These are phyloP conservation scores for Acronicta psi DNA, from an alignment of 2,888 invertebrate species.

Conservation along the genomic window DNA sequence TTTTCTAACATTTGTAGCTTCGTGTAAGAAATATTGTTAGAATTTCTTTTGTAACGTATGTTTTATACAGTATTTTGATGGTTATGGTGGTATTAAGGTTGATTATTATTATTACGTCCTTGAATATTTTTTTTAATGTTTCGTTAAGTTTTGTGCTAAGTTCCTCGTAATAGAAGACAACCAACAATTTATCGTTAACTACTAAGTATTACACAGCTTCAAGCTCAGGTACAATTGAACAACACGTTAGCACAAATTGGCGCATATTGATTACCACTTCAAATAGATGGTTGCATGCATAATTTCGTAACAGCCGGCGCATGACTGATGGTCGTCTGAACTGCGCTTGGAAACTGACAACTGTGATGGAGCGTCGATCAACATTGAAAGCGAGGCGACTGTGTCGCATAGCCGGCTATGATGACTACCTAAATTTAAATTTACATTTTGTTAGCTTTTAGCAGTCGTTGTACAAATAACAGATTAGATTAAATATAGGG, in stretches of 20 bases:
- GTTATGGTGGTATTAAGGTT: too few species aligned
- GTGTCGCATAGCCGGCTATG: constrained; percentile 19
- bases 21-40: constrained; percentile 18
- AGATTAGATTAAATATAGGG: too few species aligned
- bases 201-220: background rate
- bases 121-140: too few species aligned
- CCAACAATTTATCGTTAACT: too few species aligned
- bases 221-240: constrained; percentile 15
- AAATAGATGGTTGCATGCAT: constrained; percentile 39
- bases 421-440: background rate
- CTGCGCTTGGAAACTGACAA: constrained; percentile 49
- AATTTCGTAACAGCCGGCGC: constrained; percentile 44
- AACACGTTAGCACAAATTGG: constrained; percentile 30
- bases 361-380: constrained; percentile 54
- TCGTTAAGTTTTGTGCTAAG: too few species aligned
- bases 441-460: too few species aligned
- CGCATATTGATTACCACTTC: constrained; percentile 48
- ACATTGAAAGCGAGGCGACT: constrained; percentile 54
- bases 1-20: constrained; percentile 42
- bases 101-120: too few species aligned
- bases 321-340: constrained; percentile 47
- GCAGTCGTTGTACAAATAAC: too few species aligned
- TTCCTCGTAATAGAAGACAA: too few species aligned
- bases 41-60: background rate
- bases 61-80: too few species aligned